Evolutionary conservation across 2,797 vertebrate genomes (phyloP).

Genomic region (Chaenodraco wilsoni): DNA sequence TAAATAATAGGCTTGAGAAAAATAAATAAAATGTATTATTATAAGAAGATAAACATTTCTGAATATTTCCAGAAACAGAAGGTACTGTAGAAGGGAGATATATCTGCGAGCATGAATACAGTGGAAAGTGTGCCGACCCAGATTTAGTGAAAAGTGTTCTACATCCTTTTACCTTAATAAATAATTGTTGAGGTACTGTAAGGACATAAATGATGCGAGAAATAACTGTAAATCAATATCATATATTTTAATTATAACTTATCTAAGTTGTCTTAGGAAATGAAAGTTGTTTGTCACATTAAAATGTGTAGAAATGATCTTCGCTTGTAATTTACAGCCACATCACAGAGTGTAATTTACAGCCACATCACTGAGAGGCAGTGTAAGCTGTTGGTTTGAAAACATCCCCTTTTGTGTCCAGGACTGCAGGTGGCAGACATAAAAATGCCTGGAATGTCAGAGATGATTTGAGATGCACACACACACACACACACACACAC

Average conservation of each 20-base stretch:
- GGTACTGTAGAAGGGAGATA: background rate
- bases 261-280: background rate
- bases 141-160: background rate
- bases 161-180: background rate
- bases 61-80: background rate
- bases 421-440: constrained; percentile 45
- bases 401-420: constrained; percentile 38
- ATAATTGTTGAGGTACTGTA: background rate
- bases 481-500: background rate
- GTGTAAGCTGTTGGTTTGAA: constrained; percentile 6
- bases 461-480: constrained; percentile 36
- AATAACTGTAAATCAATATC: background rate
- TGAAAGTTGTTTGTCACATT: background rate
- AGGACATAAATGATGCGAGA: background rate
- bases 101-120: background rate
- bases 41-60: background rate
- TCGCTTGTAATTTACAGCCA: constrained; percentile 19
- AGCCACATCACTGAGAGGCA: constrained; percentile 38
- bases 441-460: constrained; percentile 60
- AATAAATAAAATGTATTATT: background rate
- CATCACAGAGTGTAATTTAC: constrained; percentile 48
- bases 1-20: background rate
- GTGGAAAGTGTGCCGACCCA: background rate
- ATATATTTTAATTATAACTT: background rate
- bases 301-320: background rate